These are phyloP conservation scores for Nansenia antarctica DNA, from an alignment of 2,113 vertebrate species.

Conservation along the genomic window DNA sequence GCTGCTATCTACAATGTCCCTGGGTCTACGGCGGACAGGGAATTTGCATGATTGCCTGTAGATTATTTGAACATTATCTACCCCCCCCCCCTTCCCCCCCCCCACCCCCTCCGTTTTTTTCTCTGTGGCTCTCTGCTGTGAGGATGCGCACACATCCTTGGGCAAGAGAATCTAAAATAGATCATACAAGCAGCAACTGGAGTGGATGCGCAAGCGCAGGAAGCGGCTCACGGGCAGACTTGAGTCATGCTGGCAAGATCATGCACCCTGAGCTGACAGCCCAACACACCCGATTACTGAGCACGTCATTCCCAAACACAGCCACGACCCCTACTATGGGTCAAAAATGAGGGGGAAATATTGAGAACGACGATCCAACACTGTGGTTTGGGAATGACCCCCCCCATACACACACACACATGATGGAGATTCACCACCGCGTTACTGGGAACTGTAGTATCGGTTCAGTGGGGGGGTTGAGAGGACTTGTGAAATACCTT, in stretches of 20 bases:
- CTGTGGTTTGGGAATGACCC: neutral
- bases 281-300: slow-evolving; percentile 67
- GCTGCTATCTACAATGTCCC: slow-evolving; percentile 49
- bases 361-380: neutral
- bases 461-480: slow-evolving; percentile 4
- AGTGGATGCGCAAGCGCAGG: slow-evolving; percentile 71
- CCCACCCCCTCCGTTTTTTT: slow-evolving; percentile 23
- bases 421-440: neutral
- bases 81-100: slow-evolving; percentile 21
- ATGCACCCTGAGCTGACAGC: slow-evolving; percentile 70
- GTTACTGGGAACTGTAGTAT: slow-evolving; percentile 5
- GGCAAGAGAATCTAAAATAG: slow-evolving; percentile 76
- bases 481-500: slow-evolving; percentile 4
- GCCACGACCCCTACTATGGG: slow-evolving; percentile 40
- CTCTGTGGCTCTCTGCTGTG: slow-evolving; percentile 62
- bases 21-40: slow-evolving; percentile 44
- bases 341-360: slow-evolving; percentile 29
- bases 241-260: slow-evolving; percentile 79
- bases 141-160: slow-evolving; percentile 72
- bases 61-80: slow-evolving; percentile 72
- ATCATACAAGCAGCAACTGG: slow-evolving; percentile 71
- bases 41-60: slow-evolving; percentile 77
- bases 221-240: slow-evolving; percentile 75
- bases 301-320: slow-evolving; percentile 61
- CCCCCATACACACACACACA: too few species aligned